phyloP scores from a whole-genome alignment of 2,888 invertebrate species.

The Odontocerum albicorne region DNA sequence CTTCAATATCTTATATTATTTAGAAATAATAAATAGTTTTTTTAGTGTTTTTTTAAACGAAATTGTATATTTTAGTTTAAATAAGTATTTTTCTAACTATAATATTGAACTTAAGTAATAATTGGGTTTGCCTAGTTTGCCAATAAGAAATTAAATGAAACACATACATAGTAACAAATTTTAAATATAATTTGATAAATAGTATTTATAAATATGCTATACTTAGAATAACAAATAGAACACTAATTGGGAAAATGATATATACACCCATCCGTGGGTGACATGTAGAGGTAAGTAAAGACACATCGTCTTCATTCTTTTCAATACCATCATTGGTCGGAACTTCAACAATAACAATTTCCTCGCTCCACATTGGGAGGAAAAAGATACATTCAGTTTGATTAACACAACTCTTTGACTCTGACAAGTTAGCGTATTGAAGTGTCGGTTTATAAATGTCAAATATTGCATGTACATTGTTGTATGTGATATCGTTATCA shows the following conservation, averaged over 20 bases:
- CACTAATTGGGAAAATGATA: conserved; percentile 76
- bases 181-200: neutral
- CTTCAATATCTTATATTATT: too few species aligned
- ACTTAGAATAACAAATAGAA: conserved; percentile 72
- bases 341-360: conserved; percentile 81
- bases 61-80: too few species aligned
- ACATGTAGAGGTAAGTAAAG: conserved; percentile 73
- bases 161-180: too few species aligned
- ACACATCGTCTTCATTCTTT: conserved; percentile 72
- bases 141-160: too few species aligned
- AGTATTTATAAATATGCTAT: conserved; percentile 76
- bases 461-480: conserved; percentile 81
- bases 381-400: conserved; percentile 75
- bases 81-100: too few species aligned
- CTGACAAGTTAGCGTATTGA: conserved; percentile 70
- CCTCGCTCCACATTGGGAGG: conserved; percentile 71
- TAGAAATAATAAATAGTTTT: too few species aligned
- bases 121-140: too few species aligned
- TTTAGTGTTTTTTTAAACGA: too few species aligned
- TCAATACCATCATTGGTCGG: conserved; percentile 81
- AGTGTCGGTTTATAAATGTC: conserved; percentile 85
- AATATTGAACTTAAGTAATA: too few species aligned
- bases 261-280: conserved; percentile 79
- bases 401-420: conserved; percentile 72
- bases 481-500: conserved; percentile 77